Conservation (phyloP, 2,113 vertebrate species). For the Irena cyanogastra region DNA sequence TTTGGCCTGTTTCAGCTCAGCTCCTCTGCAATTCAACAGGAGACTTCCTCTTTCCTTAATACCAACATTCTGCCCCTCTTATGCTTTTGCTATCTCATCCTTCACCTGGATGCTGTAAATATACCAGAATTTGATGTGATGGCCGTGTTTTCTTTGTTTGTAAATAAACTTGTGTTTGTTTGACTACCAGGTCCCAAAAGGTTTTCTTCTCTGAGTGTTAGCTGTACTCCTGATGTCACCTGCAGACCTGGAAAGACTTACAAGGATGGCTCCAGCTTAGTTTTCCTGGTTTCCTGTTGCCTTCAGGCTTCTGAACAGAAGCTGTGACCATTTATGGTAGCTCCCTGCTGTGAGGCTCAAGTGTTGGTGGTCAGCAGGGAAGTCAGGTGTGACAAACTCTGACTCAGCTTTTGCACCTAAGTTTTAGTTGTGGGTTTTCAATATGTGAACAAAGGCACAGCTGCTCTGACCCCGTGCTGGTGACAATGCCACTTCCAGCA, state of each 20-base stretch:
- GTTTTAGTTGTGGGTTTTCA: not conserved
- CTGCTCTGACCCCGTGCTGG: not conserved
- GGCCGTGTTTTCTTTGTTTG: not conserved
- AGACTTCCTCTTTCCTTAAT: not conserved
- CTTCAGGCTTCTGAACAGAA: not conserved
- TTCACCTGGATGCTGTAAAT: constrained; percentile 34
- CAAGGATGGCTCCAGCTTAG: not conserved
- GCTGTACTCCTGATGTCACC: not conserved
- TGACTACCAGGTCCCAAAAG: not conserved
- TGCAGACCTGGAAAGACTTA: not conserved
- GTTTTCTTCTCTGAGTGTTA: not conserved
- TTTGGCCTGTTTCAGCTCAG: not conserved
- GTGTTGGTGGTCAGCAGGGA: not conserved
- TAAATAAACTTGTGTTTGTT: constrained; percentile 54
- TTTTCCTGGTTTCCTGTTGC: not conserved
- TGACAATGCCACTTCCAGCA: not conserved
- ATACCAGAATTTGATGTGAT: not conserved
- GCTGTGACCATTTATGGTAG: not conserved
- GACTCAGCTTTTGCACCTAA: not conserved
- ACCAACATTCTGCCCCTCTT: not conserved
- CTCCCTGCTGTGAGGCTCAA: not conserved
- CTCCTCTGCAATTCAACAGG: not conserved
- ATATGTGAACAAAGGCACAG: not conserved
- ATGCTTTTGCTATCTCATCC: not conserved
- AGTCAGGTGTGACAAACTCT: not conserved